Conservation (phyloP, 2,797 vertebrate species). For the Myotis planiceps region DNA sequence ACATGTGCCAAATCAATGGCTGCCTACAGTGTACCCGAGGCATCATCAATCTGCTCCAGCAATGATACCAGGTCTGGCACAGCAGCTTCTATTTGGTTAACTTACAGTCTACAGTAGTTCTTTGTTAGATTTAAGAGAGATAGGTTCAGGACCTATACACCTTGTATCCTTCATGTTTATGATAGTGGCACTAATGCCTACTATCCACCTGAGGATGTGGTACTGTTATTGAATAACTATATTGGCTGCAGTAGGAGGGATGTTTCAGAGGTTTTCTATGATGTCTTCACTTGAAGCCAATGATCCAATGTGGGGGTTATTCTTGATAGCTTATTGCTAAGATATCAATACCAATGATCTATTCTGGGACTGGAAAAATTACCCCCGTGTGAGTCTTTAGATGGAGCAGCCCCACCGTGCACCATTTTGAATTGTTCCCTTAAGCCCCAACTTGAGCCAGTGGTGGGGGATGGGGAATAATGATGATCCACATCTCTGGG, state of each 20-base stretch:
- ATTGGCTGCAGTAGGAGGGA: not conserved
- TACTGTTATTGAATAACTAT: not conserved
- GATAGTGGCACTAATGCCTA: not conserved
- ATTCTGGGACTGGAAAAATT: not conserved
- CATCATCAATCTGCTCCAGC: not conserved
- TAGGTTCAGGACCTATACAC: too few relatives aligned
- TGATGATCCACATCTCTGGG: not conserved
- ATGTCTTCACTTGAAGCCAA: not conserved
- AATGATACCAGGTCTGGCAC: not conserved
- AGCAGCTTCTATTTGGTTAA: not conserved
- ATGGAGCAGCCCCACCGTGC: not conserved
- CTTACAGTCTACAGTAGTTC: too few relatives aligned
- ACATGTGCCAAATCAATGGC: not conserved
- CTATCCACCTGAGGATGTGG: not conserved
- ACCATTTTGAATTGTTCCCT: not conserved
- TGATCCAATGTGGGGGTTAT: not conserved
- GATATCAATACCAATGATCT: not conserved
- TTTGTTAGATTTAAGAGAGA: not conserved
- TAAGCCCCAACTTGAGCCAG: not conserved
- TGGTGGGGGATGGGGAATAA: fast-evolving
- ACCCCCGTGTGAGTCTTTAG: not conserved
- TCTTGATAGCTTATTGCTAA: not conserved
- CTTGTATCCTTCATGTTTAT: not conserved
- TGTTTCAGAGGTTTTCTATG: not conserved
- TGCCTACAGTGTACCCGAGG: not conserved